Conservation (phyloP, 2,797 vertebrate genomes). For the Synaphobranchus kaupii region DNA sequence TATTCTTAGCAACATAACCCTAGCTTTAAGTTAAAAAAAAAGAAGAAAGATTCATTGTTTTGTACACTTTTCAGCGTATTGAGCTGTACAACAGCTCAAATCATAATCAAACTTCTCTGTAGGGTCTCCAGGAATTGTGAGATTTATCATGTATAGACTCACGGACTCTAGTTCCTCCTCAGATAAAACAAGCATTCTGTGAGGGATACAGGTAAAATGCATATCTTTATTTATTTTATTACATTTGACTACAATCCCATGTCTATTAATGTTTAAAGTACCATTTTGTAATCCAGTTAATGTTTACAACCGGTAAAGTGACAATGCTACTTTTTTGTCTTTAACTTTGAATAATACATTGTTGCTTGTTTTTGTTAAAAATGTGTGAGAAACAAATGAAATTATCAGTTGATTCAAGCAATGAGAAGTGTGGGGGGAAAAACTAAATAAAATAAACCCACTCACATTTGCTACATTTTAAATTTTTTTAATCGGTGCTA, state of each 20-base stretch:
- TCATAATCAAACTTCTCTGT: conserved; percentile 15
- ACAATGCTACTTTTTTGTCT: background rate
- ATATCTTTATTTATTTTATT: background rate
- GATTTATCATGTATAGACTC: conserved; percentile 14
- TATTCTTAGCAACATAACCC: conserved; percentile 41
- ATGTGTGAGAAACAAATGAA: background rate
- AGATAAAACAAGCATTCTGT: background rate
- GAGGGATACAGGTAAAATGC: background rate
- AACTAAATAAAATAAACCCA: background rate
- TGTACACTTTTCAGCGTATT: background rate
- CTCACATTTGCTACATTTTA: background rate
- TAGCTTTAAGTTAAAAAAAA: conserved; percentile 6
- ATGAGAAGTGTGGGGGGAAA: background rate
- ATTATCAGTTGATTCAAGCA: background rate
- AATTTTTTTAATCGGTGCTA: no score
- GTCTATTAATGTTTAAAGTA: background rate
- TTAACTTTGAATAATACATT: background rate
- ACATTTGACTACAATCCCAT: background rate
- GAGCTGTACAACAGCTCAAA: background rate
- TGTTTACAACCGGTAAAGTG: background rate
- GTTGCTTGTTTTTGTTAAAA: background rate
- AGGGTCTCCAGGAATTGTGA: conserved; percentile 4
- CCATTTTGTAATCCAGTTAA: background rate
- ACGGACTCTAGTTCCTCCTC: background rate
- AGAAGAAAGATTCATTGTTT: conserved; percentile 25